phyloP scores from a whole-genome alignment of 2,888 invertebrate genomes.

The Oligia latruncula region DNA sequence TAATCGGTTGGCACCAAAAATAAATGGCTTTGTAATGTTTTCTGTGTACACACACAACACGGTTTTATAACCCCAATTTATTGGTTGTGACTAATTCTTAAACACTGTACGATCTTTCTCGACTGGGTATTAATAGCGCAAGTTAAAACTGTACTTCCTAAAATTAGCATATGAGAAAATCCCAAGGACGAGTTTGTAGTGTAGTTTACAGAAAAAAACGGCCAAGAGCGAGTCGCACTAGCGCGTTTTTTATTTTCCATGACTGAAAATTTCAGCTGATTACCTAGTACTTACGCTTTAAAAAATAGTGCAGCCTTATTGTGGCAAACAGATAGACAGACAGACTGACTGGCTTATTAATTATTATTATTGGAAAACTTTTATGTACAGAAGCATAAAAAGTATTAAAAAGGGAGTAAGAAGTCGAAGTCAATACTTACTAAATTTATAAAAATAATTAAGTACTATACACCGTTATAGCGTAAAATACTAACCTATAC shows the following conservation, averaged over 20 bases:
- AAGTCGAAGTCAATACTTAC: not conserved
- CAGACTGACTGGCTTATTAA: not conserved
- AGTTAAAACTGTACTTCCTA: not conserved
- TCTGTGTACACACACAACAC: conserved; percentile 29
- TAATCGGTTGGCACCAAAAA: conserved; percentile 50
- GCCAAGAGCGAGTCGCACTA: not conserved
- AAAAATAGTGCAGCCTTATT: no score
- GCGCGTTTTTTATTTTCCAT: not conserved
- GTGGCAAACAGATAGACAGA: no score
- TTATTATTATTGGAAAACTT: not conserved
- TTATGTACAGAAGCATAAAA: not conserved
- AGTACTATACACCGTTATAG: not conserved
- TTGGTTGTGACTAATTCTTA: conserved; percentile 40
- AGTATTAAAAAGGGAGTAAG: not conserved
- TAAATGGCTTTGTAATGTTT: conserved; percentile 58
- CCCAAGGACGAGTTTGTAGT: not conserved
- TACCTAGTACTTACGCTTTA: not conserved
- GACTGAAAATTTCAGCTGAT: not conserved
- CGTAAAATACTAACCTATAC: not conserved
- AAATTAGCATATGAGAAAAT: not conserved
- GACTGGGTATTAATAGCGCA: not conserved
- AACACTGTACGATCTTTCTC: not conserved
- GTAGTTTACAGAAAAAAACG: not conserved
- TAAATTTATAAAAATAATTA: not conserved
- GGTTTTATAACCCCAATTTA: conserved; percentile 54